Conservation (phyloP, 1,140 invertebrate species). For the Nylanderia fulva region DNA sequence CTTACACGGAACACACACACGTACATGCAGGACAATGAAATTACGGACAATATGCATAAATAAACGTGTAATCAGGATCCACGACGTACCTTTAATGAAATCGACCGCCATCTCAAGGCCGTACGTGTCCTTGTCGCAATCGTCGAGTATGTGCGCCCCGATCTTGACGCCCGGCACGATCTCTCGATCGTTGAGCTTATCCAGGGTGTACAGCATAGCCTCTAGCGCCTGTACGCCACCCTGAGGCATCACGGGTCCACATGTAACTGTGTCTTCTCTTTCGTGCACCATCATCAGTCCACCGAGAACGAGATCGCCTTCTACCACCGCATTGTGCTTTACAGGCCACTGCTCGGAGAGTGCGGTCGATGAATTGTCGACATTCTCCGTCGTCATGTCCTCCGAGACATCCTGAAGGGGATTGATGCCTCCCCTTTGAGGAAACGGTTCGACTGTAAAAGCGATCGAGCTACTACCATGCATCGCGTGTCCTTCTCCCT, state of each 20-base stretch:
- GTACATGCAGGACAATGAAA: neutral
- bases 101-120: slow-evolving; percentile 98
- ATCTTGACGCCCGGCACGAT: slow-evolving; percentile 92
- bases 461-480: neutral
- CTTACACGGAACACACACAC: neutral
- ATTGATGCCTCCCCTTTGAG: neutral
- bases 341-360: slow-evolving; percentile 90
- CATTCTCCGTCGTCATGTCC: neutral
- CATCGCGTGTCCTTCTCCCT: neutral
- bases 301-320: slow-evolving; percentile 94
- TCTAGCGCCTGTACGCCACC: slow-evolving; percentile 96
- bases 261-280: slow-evolving; percentile 92
- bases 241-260: slow-evolving; percentile 98
- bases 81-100: slow-evolving; percentile 96
- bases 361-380: slow-evolving; percentile 47
- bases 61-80: neutral
- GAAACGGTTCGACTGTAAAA: slow-evolving; percentile 18
- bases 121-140: slow-evolving; percentile 98
- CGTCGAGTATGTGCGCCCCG: slow-evolving; percentile 96
- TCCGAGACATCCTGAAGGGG: neutral
- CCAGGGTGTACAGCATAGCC: slow-evolving; percentile 96
- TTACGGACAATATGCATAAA: neutral
- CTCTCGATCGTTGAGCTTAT: slow-evolving; percentile 91
- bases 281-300: slow-evolving; percentile 98
- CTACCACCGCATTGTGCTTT: slow-evolving; percentile 93